Percentiles rank a stretch among this genome's conserved stretches.
Evolutionary conservation across 2,888 invertebrate genomes (phyloP).

Genomic region (Anthrax anthrax): DNA sequence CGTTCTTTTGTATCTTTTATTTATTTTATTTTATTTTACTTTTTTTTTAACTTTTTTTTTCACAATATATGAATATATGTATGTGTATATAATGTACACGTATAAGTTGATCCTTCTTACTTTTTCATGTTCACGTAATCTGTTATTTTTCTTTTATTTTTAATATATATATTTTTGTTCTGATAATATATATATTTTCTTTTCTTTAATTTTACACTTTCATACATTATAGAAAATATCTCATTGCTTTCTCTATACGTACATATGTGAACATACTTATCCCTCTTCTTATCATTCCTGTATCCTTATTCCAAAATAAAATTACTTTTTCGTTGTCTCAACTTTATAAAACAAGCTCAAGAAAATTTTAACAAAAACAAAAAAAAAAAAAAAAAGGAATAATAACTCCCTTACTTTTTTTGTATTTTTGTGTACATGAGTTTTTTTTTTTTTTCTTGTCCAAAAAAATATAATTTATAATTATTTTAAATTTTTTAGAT

Average conservation of each 20-base stretch:
- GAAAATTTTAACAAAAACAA: background rate
- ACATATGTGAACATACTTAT: background rate
- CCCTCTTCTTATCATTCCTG: conserved; percentile 4
- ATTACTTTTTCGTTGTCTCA: conserved; percentile 7
- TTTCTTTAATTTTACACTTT: background rate
- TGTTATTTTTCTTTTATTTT: background rate
- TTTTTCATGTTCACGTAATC: conserved; percentile 7
- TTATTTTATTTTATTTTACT: background rate
- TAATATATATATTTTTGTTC: background rate
- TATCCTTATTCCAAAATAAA: conserved; percentile 1
- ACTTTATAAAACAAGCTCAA: background rate
- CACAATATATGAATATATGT: too few relatives aligned
- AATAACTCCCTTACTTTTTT: too few relatives aligned
- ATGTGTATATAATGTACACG: background rate
- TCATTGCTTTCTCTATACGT: background rate
- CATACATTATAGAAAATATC: background rate
- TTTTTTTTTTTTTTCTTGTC: too few relatives aligned
- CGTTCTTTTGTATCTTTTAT: conserved; percentile 4
- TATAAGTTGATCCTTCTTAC: conserved; percentile 7
- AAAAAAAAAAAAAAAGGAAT: too few relatives aligned
- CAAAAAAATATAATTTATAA: too few relatives aligned
- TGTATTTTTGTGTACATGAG: too few relatives aligned
- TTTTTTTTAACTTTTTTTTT: background rate
- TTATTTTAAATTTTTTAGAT: too few relatives aligned
- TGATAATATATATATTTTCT: background rate